Evolutionary conservation across 2,888 invertebrate genomes (phyloP).

Genomic region (Belgica antarctica): DNA sequence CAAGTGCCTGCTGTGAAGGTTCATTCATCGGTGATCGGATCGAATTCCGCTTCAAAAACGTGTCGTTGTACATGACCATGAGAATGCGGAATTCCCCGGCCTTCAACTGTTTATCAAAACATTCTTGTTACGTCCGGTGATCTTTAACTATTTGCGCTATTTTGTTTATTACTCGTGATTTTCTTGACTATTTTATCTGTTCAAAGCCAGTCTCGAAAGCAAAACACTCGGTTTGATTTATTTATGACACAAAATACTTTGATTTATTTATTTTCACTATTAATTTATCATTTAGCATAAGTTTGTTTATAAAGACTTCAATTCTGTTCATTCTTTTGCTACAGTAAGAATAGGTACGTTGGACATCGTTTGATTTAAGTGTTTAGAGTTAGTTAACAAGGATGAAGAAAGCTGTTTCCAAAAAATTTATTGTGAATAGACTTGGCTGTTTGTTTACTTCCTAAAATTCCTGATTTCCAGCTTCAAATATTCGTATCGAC

Average conservation of each 20-base stretch:
- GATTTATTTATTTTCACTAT: background rate
- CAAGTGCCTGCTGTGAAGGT: too few relatives aligned
- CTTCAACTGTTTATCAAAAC: too few relatives aligned
- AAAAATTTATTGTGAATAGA: background rate
- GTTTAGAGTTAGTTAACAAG: background rate
- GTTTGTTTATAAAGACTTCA: conserved; percentile 19
- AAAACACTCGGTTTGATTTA: background rate
- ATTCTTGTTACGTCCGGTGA: too few relatives aligned
- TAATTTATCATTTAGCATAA: background rate
- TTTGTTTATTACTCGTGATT: too few relatives aligned
- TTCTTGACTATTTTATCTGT: too few relatives aligned
- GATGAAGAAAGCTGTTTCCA: background rate
- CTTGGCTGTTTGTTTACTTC: background rate
- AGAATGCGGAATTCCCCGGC: too few relatives aligned
- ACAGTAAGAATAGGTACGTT: conserved; percentile 25
- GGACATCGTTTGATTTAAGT: conserved; percentile 26
- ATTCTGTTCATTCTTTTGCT: conserved; percentile 1
- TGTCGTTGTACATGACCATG: too few relatives aligned
- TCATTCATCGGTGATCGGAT: too few relatives aligned
- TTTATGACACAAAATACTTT: conserved; percentile 14
- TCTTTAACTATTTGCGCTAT: too few relatives aligned
- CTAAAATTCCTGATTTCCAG: conserved; percentile 11
- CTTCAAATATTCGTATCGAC: background rate
- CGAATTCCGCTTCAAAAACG: too few relatives aligned
- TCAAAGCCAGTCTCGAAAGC: too few relatives aligned